Conservation (phyloP, 2,888 invertebrate species). For the Fragum sueziense region DNA sequence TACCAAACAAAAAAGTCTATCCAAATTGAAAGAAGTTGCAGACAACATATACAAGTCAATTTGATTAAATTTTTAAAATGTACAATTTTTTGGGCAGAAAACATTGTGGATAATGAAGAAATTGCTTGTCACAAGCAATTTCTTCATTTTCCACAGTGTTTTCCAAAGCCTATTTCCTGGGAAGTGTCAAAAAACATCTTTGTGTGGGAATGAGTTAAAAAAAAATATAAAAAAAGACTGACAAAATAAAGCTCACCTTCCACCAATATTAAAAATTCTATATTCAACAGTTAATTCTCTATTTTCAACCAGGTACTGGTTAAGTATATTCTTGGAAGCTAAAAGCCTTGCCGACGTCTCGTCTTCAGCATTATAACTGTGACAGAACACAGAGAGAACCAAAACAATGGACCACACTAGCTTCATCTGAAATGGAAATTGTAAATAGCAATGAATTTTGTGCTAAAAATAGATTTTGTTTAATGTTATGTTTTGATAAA, state of each 20-base stretch:
- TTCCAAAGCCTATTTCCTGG: no score
- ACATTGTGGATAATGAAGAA: no score
- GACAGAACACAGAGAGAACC: slow-evolving; percentile 61
- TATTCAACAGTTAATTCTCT: slow-evolving; percentile 98
- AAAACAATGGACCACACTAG: slow-evolving; percentile 59
- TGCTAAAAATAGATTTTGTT: no score
- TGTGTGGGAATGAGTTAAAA: no score
- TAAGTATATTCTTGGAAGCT: slow-evolving; percentile 96
- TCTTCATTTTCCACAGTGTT: no score
- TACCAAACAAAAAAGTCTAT: no score
- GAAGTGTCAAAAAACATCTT: no score
- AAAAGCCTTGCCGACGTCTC: slow-evolving; percentile 91
- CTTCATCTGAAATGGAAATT: slow-evolving; percentile 70
- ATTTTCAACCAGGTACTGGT: slow-evolving; percentile 97
- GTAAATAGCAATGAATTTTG: not conserved
- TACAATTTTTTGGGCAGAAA: not conserved
- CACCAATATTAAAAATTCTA: slow-evolving; percentile 96
- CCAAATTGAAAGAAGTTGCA: no score
- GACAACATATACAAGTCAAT: no score
- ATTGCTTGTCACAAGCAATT: no score
- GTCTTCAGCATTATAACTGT: slow-evolving; percentile 82
- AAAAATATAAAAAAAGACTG: no score
- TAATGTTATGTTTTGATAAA: no score
- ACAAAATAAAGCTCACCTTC: slow-evolving; percentile 85
- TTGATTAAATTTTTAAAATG: not conserved